phyloP scores from a whole-genome alignment of 2,888 invertebrate species.

The Conomelus anceps region DNA sequence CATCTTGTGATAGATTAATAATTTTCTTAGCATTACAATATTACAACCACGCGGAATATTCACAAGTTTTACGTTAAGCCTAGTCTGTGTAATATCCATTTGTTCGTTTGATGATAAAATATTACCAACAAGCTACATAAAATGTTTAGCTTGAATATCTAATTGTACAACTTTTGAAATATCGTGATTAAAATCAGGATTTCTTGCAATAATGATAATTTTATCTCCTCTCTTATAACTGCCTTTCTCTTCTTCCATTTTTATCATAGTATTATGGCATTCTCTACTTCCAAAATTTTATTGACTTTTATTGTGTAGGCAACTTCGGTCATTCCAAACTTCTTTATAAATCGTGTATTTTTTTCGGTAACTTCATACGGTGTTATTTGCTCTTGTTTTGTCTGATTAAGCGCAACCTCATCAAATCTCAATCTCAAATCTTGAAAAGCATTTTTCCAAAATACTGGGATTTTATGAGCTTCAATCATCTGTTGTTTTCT shows the following conservation, averaged over 20 bases:
- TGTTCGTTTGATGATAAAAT: constrained; percentile 20
- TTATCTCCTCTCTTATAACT: neutral
- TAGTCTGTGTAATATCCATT: constrained; percentile 9
- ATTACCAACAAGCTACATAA: constrained; percentile 11
- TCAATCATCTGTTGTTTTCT: neutral
- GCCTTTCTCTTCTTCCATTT: neutral
- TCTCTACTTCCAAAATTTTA: neutral
- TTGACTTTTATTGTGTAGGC: neutral
- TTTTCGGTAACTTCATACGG: neutral
- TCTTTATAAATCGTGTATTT: neutral
- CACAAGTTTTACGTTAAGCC: constrained; percentile 1
- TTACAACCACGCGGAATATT: neutral
- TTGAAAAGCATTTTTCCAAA: neutral
- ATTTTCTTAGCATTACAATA: constrained; percentile 2
- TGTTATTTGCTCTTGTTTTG: neutral
- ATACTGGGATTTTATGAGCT: neutral
- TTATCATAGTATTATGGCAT: constrained; percentile 5
- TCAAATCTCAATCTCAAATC: neutral
- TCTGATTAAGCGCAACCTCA: neutral
- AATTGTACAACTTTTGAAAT: neutral
- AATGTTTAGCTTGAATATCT: neutral
- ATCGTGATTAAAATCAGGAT: neutral
- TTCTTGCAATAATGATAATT: neutral
- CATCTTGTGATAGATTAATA: constrained; percentile 9
- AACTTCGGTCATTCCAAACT: neutral